Percentiles rank a stretch among this genome's conserved stretches.
These are phyloP conservation scores for Onthophagus taurus DNA, from an alignment of 1,140 invertebrate genomes.

Conservation along the genomic window DNA sequence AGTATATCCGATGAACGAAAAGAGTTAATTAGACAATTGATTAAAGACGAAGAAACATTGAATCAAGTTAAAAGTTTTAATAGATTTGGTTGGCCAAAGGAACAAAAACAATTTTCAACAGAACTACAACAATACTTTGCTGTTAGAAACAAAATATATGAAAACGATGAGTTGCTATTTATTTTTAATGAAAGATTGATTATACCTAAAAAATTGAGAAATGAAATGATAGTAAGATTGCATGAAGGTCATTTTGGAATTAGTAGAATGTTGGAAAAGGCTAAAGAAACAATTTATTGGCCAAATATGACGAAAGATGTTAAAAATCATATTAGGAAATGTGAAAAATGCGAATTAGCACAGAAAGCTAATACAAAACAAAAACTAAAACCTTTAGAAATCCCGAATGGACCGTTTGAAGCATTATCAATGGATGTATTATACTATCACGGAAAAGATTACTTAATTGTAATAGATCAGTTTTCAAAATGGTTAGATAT, in stretches of 20 bases:
- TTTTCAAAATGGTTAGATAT: conserved; percentile 1
- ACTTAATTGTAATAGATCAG: conserved; percentile 1
- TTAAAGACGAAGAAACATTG: no score
- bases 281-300: not conserved
- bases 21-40: no score
- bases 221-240: conserved; percentile 2
- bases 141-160: no score
- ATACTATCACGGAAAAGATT: not conserved
- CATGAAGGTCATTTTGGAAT: conserved; percentile 11
- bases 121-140: no score
- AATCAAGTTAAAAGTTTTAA: no score
- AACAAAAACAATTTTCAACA: no score
- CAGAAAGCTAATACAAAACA: conserved; percentile 13
- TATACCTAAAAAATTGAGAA: conserved; percentile 8
- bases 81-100: no score
- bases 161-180: no score
- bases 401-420: not conserved
- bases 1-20: no score
- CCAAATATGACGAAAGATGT: conserved; percentile 37
- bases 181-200: conserved; percentile 11
- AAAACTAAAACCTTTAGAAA: not conserved
- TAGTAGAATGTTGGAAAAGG: conserved; percentile 8
- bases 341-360: conserved; percentile 34
- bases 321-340: conserved; percentile 35
- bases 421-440: conserved; percentile 3